These are phyloP conservation scores for Glossophaga mutica DNA, from an alignment of 2,797 vertebrate genomes.

Conservation along the genomic window DNA sequence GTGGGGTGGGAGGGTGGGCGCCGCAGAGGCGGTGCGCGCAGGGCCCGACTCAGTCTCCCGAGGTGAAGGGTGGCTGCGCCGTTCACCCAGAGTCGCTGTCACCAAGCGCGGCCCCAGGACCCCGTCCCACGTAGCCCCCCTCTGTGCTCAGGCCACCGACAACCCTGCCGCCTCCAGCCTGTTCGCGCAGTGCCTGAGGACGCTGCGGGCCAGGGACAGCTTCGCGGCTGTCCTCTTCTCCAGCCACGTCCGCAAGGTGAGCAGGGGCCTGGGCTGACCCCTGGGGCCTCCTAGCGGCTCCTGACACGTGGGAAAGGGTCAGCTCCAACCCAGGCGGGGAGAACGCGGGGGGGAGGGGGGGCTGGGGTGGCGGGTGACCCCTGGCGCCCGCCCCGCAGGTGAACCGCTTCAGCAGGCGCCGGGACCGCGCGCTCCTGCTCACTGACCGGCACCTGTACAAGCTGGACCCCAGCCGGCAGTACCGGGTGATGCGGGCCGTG, in stretches of 20 bases:
- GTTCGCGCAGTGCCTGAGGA: constrained; percentile 84
- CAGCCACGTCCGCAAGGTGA: constrained; percentile 90
- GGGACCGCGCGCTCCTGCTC: constrained; percentile 89
- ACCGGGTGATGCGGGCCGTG: constrained; percentile 87
- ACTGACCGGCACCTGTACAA: constrained; percentile 93
- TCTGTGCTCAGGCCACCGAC: constrained; percentile 84
- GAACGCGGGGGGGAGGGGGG: neutral
- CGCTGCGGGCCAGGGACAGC: constrained; percentile 86
- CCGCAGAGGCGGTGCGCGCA: accelerated
- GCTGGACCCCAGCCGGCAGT: constrained; percentile 89
- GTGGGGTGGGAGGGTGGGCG: accelerated
- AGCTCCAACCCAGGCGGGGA: neutral
- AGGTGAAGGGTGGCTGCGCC: neutral
- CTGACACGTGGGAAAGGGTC: neutral
- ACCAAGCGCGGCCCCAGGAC: neutral
- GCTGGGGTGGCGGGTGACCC: neutral
- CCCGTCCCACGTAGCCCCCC: neutral
- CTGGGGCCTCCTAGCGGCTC: too few species aligned
- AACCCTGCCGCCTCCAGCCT: constrained; percentile 83
- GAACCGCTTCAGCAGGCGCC: constrained; percentile 90
- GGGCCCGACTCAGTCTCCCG: neutral
- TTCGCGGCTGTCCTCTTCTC: constrained; percentile 90
- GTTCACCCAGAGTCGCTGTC: neutral
- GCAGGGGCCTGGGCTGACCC: neutral
- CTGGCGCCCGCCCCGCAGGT: constrained; percentile 60